Evolutionary conservation across 2,113 vertebrate genomes (phyloP).

Genomic region (Pseudorectes ferrugineus): DNA sequence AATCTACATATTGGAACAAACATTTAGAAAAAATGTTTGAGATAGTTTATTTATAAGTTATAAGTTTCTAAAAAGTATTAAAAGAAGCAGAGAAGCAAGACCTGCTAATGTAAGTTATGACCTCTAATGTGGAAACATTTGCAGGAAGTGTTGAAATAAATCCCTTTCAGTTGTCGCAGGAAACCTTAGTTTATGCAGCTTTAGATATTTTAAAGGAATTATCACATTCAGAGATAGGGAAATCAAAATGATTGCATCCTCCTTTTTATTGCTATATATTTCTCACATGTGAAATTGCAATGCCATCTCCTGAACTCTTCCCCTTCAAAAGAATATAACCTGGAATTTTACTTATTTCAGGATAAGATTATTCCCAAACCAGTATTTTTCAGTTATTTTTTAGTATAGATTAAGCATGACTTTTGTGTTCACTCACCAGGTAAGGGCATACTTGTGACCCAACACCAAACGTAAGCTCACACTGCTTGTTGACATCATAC

Average conservation of each 20-base stretch:
- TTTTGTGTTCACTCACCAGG: constrained; percentile 77
- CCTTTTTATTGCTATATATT: not conserved
- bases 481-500: constrained; percentile 92
- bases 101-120: not conserved
- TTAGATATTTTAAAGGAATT: not conserved
- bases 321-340: not conserved
- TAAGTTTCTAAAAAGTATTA: not conserved
- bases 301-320: not conserved
- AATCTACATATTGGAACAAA: not conserved
- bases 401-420: not conserved
- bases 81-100: not conserved
- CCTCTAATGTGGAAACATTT: not conserved
- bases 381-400: not conserved
- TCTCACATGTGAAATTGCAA: not conserved
- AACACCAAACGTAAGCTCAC: constrained; percentile 92
- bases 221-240: not conserved
- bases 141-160: not conserved
- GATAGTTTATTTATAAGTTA: not conserved
- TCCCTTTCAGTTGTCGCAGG: not conserved
- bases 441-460: constrained; percentile 95
- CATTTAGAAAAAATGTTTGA: not conserved
- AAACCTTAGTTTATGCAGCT: not conserved
- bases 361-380: not conserved
- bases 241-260: not conserved
- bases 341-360: not conserved